Evolutionary conservation across 2,888 invertebrate genomes (phyloP), one percentile per base, ranked within the genome.

Genomic region (Euzophera pinguis): DNA sequence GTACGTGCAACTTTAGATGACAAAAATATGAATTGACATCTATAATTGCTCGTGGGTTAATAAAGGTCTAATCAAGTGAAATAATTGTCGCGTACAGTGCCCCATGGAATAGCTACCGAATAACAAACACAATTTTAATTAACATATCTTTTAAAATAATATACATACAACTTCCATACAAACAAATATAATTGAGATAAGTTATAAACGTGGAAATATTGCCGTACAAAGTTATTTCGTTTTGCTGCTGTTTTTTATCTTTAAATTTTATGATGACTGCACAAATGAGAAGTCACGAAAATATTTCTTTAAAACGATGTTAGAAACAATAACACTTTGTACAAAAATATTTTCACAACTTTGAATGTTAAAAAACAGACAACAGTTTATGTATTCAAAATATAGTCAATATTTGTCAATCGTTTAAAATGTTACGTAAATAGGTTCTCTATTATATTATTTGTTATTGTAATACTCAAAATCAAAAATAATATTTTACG

Each of bases 61-160:
- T 14, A 39, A 14, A 9, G 16, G 32, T 32, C 10, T 6, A 9
- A 32, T 4, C 34, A 69, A 74, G 68, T 70, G 32, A 16, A 32
- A 38, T 59, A 75, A 75, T 77, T 75, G 73, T 81, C 78, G 65
- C 67, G 63, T 58, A 55, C 27, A 51, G 52, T 54, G 54, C 43
- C 56, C 47, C 57, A 58, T 56, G 41, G 45, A 60, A 55, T 49
- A 27, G 13, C 42, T 32, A 50, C 51, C 8, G 13, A 43, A 17
- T 34, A 51, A 51, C 50, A 35, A 39, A 39, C 34, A 32, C 12
- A 50, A 52, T 47, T 49, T 37, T 34, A 45, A 32, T 34, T 34
- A 16, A 45, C 14, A 14, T 27, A 45, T 39, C 39, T 14, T 41
- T 27, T 52, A 53, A 29, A 52, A 53, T 29, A 47, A 29, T 43